Percentiles rank a stretch among this genome's conserved stretches.
Conservation (phyloP, 2,888 invertebrate species). For the Parascotia fuliginaria region DNA sequence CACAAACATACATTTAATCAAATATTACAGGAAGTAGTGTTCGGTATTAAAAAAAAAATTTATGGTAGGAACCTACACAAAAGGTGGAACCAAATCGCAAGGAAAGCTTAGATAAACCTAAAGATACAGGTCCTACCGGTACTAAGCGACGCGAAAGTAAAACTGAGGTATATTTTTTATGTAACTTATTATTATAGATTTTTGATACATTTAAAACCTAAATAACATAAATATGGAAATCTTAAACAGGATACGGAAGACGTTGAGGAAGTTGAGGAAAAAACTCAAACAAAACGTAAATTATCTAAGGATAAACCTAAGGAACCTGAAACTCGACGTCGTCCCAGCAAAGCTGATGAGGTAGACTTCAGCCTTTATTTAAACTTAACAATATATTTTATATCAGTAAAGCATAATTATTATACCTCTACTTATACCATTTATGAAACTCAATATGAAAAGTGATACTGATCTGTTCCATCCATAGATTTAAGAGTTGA, state of each 20-base stretch:
- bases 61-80: slow-evolving; percentile 59
- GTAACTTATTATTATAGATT: background rate
- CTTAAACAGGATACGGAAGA: slow-evolving; percentile 54
- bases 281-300: slow-evolving; percentile 51
- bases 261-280: slow-evolving; percentile 48
- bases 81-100: slow-evolving; percentile 63
- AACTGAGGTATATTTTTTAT: slow-evolving; percentile 56
- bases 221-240: slow-evolving; percentile 11
- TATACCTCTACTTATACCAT: too few relatives aligned
- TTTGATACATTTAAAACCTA: background rate
- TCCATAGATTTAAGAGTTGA: too few relatives aligned
- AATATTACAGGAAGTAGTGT: background rate
- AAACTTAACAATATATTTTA: too few relatives aligned
- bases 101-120: slow-evolving; percentile 53
- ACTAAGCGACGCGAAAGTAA: slow-evolving; percentile 54
- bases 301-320: slow-evolving; percentile 37
- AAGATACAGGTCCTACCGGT: slow-evolving; percentile 35
- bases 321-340: slow-evolving; percentile 34
- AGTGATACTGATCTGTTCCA: too few relatives aligned
- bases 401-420: too few relatives aligned
- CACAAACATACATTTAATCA: slow-evolving; percentile 35
- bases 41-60: slow-evolving; percentile 1
- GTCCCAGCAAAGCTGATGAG: slow-evolving; percentile 41
- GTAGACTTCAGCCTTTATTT: slow-evolving; percentile 33
- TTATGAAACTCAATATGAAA: too few relatives aligned